Evolutionary conservation across 2,113 vertebrate species (phyloP).

Genomic region (Alces alces): DNA sequence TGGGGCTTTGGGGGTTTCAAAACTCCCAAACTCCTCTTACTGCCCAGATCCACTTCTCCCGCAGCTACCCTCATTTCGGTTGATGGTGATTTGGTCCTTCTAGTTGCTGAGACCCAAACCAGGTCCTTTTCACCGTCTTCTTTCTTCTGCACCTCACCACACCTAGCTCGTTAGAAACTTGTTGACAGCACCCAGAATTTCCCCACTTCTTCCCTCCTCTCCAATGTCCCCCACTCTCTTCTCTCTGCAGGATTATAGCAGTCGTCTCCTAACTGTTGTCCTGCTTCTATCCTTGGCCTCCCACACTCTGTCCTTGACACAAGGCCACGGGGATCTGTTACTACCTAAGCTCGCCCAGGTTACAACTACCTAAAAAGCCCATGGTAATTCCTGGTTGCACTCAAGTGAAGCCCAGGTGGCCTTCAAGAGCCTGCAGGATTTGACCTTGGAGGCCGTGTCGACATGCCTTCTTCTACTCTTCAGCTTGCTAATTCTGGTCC

Average conservation of each 20-base stretch:
- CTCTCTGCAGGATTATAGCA: not conserved
- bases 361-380: not conserved
- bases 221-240: not conserved
- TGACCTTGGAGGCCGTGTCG: rapidly evolving
- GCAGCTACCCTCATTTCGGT: not conserved
- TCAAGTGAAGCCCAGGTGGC: not conserved
- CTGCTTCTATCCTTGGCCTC: too few relatives aligned
- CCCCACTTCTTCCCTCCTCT: not conserved
- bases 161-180: not conserved
- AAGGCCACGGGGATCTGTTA: not conserved
- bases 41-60: rapidly evolving
- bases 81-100: not conserved
- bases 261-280: not conserved
- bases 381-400: not conserved
- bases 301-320: not conserved
- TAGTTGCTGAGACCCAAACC: not conserved
- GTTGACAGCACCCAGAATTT: not conserved
- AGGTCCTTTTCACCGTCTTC: not conserved
- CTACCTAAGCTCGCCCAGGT: not conserved
- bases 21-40: not conserved
- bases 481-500: not conserved
- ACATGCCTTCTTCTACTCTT: not conserved
- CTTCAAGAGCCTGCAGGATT: not conserved
- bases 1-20: not conserved
- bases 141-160: not conserved